These are phyloP conservation scores for Acanthopagrus latus DNA, from an alignment of 2,797 vertebrate genomes.

Conservation along the genomic window DNA sequence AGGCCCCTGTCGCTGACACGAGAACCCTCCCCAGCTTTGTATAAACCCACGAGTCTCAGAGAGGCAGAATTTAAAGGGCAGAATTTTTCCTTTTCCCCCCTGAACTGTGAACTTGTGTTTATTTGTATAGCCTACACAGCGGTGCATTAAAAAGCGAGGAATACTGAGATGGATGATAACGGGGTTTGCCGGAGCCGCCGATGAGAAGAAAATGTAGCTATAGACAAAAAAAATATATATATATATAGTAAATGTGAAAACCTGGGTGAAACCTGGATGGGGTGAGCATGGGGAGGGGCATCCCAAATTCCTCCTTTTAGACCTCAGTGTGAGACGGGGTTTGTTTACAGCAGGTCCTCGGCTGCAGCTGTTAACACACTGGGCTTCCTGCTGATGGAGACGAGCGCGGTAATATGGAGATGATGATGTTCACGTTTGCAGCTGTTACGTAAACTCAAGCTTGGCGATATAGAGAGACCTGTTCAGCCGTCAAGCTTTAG, in stretches of 20 bases:
- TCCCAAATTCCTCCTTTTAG: slow-evolving; percentile 17
- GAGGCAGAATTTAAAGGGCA: slow-evolving; percentile 45
- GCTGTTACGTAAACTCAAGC: slow-evolving; percentile 27
- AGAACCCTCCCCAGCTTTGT: slow-evolving; percentile 54
- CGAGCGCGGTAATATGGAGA: slow-evolving; percentile 12
- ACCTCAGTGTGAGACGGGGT: slow-evolving; percentile 11
- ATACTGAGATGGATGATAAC: slow-evolving; percentile 30
- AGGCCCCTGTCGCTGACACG: slow-evolving; percentile 65
- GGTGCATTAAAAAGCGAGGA: slow-evolving; percentile 5
- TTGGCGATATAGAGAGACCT: neutral
- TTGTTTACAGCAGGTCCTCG: slow-evolving; percentile 47
- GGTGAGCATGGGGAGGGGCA: neutral
- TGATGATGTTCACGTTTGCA: slow-evolving; percentile 41
- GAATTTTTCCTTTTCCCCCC: slow-evolving; percentile 10
- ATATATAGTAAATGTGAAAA: slow-evolving; percentile 26
- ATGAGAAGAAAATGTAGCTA: slow-evolving; percentile 14
- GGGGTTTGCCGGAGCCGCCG: slow-evolving; percentile 13
- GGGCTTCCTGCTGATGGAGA: slow-evolving; percentile 33
- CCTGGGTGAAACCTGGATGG: slow-evolving; percentile 22
- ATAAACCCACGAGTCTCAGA: slow-evolving; percentile 62
- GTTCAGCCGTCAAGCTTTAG: slow-evolving; percentile 1
- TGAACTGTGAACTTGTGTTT: slow-evolving; percentile 58
- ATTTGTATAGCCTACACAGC: slow-evolving; percentile 36
- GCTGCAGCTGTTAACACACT: slow-evolving; percentile 64
- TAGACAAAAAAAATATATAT: neutral